Evolutionary conservation across 2,888 invertebrate genomes (phyloP).

Genomic region (Exephanes ischioxanthus): DNA sequence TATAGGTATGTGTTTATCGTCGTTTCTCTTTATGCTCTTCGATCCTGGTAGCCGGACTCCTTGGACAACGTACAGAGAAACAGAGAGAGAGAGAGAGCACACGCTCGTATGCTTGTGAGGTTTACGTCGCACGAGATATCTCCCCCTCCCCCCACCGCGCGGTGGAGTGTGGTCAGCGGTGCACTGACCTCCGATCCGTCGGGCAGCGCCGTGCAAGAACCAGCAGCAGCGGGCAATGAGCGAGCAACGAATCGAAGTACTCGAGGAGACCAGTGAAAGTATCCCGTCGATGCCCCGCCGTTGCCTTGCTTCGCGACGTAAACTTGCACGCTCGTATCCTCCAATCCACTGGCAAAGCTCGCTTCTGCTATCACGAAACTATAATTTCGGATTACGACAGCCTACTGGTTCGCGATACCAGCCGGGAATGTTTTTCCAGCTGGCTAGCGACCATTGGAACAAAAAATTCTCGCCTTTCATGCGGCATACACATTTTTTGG

Average conservation of each 20-base stretch:
- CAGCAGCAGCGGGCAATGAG: conserved; percentile 65
- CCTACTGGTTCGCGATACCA: neutral
- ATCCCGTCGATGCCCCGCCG: conserved; percentile 67
- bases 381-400: neutral
- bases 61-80: neutral
- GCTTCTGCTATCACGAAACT: neutral
- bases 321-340: conserved; percentile 48
- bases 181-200: conserved; percentile 82
- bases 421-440: neutral
- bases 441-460: no score
- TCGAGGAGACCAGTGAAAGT: conserved; percentile 80
- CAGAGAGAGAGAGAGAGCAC: neutral
- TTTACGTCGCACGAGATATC: conserved; percentile 37
- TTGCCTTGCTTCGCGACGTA: conserved; percentile 12
- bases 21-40: conserved; percentile 36
- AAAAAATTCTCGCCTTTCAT: no score
- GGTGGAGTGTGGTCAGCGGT: conserved; percentile 72
- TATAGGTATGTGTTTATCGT: conserved; percentile 33
- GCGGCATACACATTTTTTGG: no score
- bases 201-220: conserved; percentile 53
- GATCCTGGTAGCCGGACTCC: conserved; percentile 4
- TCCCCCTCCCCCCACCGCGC: neutral
- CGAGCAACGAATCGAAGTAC: conserved; percentile 74
- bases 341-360: conserved; percentile 33
- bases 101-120: conserved; percentile 28